phyloP scores from a whole-genome alignment of 2,797 vertebrate species.

The Phalanger gymnotis region DNA sequence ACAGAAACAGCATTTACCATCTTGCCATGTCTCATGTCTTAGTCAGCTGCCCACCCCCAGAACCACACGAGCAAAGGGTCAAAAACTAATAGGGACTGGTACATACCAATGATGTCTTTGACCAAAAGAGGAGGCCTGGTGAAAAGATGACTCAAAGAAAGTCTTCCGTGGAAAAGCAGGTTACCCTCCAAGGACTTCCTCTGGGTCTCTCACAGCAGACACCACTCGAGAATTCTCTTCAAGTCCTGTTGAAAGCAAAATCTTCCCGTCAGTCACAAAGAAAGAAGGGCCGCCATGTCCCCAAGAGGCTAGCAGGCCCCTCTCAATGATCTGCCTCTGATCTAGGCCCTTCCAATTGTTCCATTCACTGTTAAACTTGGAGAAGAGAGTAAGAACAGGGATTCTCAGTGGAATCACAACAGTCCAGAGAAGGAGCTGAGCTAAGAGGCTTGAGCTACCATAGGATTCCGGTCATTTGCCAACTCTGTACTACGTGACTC shows the following conservation, averaged over 20 bases:
- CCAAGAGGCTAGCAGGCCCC: background rate
- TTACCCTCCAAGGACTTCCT: background rate
- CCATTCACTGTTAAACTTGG: background rate
- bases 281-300: constrained; percentile 14
- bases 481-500: background rate
- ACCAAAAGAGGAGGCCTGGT: background rate
- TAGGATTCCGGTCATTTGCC: background rate
- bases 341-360: background rate
- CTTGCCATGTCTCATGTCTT: constrained; percentile 20
- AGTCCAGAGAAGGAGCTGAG: background rate
- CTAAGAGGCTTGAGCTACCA: rapidly evolving
- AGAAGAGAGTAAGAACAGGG: background rate
- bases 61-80: background rate
- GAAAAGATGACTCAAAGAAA: background rate
- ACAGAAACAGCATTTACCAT: constrained; percentile 45
- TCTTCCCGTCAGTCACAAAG: constrained; percentile 22
- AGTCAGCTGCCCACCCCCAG: background rate
- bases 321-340: background rate
- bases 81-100: background rate
- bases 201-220: constrained; percentile 13
- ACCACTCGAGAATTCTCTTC: constrained; percentile 29
- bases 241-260: constrained; percentile 53
- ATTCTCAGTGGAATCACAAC: background rate
- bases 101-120: constrained; percentile 29
- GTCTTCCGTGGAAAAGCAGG: background rate